A percentile compares a stretch with the other conserved stretches of the same genome.
phyloP scores from a whole-genome alignment of 2,888 invertebrate genomes.

The Hirtodrosophila trivittata region DNA sequence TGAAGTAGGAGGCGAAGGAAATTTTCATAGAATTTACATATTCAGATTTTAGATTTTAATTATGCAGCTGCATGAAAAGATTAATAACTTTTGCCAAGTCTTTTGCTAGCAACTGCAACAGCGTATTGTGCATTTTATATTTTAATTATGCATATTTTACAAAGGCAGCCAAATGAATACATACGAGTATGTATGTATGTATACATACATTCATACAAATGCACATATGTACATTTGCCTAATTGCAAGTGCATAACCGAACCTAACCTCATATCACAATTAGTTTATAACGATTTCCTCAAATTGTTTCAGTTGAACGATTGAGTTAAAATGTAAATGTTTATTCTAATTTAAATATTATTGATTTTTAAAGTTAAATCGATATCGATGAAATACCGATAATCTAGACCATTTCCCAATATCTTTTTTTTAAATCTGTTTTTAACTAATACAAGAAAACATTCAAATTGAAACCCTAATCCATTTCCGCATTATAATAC shows the following conservation, averaged over 20 bases:
- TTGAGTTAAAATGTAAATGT: background rate
- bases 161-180: constrained; percentile 34
- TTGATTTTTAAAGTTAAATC: too few species aligned
- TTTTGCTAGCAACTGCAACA: constrained; percentile 19
- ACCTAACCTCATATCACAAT: constrained; percentile 26
- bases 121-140: constrained; percentile 63
- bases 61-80: constrained; percentile 84
- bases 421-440: too few species aligned
- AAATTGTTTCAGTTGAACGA: background rate
- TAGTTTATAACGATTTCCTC: background rate
- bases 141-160: constrained; percentile 74
- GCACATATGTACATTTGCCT: constrained; percentile 3
- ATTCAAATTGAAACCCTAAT: too few species aligned
- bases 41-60: constrained; percentile 83
- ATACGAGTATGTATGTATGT: background rate
- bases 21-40: constrained; percentile 72
- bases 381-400: too few species aligned
- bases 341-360: too few species aligned
- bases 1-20: constrained; percentile 11
- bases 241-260: constrained; percentile 9
- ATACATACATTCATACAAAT: constrained; percentile 3
- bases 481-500: too few species aligned
- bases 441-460: too few species aligned
- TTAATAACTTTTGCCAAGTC: constrained; percentile 73
- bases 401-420: too few species aligned